Evolutionary conservation across 2,797 vertebrate species (phyloP).

Genomic region (Sternarchorhynchus goeldii): DNA sequence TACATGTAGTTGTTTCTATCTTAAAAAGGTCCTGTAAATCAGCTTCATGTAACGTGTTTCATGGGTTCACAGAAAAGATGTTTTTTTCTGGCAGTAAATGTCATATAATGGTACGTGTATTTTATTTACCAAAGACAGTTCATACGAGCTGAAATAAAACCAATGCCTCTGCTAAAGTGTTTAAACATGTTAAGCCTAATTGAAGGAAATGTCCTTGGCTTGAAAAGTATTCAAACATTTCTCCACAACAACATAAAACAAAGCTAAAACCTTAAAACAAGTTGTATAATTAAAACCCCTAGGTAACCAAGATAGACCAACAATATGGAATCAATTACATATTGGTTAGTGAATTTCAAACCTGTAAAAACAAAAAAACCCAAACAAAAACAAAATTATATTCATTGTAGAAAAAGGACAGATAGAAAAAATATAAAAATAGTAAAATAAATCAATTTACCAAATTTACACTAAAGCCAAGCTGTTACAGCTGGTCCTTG

Average conservation of each 20-base stretch:
- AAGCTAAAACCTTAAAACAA: constrained; percentile 21
- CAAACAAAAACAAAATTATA: constrained; percentile 65
- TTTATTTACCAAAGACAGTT: no score
- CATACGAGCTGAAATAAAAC: constrained; percentile 57
- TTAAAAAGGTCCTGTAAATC: no score
- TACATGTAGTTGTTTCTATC: not conserved
- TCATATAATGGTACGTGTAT: no score
- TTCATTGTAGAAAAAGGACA: constrained; percentile 54
- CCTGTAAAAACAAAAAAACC: constrained; percentile 58
- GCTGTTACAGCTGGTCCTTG: constrained; percentile 22
- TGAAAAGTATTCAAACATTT: constrained; percentile 21
- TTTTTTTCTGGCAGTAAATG: not conserved
- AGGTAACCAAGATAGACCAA: constrained; percentile 57
- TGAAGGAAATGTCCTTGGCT: not conserved
- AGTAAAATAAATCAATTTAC: constrained; percentile 59
- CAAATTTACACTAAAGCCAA: constrained; percentile 13
- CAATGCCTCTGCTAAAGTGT: constrained; percentile 61
- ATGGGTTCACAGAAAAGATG: not conserved
- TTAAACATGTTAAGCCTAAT: constrained; percentile 17
- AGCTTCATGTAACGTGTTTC: not conserved
- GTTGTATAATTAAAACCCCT: constrained; percentile 38
- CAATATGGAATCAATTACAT: not conserved
- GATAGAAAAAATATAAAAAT: constrained; percentile 61
- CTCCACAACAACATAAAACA: constrained; percentile 24
- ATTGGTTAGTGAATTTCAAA: constrained; percentile 63